Evolutionary conservation across 2,888 invertebrate genomes (phyloP), one percentile per base, ranked within the genome.

Genomic region (Latrodectus elegans): DNA sequence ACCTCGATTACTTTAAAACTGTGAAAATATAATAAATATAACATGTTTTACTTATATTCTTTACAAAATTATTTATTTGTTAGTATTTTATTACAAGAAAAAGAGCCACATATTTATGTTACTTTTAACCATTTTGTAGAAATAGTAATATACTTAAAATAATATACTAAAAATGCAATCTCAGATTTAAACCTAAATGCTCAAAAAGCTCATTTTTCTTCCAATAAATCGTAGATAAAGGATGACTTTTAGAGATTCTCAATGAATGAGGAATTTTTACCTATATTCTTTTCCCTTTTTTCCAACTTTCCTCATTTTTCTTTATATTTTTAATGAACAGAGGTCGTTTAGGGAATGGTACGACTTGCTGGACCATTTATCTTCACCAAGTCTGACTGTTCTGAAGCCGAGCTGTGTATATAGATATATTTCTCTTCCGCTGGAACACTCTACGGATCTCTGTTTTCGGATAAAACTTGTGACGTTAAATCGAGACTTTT

Each of bases 351-450:
- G 81, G 81, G 74, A 53, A 74, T 74, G 72, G 81, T 65, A 65
- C 72, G 80, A 80, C 80, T 80, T 80, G 80, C 64, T 80, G 65
- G 53, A 73, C 81, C 81, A 81, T 81, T 67, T 81, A 81, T 81
- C 81, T 81, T 81, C 73, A 51, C 73, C 74, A 74, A 81, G 74
- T 52, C 53, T 81, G 81, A 65, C 81, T 81, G 53, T 73, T 67
- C 65, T 38, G 81, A 81, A 74, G 38, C 38, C 38, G 0, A 38
- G 38, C 38, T 38, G 38, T 38, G 38, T 38, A 38, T 38, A 38
- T 38, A 38, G 38, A 38, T 38, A 38, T 38, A 60, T 60, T 60
- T 60, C 4, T 12, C 60, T 60, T n/a, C 60, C 12, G 60, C 12
- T 15, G n/a, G 60, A 12, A 60, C 12, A 60, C 12, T 15, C 12